These are phyloP conservation scores for Drosophila seclusa DNA, from an alignment of 2,888 invertebrate species.

Conservation along the genomic window DNA sequence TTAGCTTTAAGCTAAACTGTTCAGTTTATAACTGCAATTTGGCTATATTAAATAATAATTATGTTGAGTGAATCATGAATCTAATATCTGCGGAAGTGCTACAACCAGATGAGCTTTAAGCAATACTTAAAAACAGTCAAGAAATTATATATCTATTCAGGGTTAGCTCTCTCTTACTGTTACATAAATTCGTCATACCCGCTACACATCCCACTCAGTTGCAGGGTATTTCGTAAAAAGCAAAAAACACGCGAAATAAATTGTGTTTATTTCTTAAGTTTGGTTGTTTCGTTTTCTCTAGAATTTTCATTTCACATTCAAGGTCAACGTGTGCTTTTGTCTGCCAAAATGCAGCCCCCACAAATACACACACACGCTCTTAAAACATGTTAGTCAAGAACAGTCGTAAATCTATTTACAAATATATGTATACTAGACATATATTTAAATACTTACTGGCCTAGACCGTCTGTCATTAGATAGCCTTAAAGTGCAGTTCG, in stretches of 20 bases:
- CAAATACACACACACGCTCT: constrained; percentile 1
- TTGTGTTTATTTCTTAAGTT: constrained; percentile 12
- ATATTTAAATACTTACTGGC: constrained; percentile 44
- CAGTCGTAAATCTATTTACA: constrained; percentile 1
- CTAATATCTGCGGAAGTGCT: not conserved
- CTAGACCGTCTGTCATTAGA: constrained; percentile 44
- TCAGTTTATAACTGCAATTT: too few species aligned
- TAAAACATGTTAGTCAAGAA: constrained; percentile 31
- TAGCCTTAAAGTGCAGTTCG: constrained; percentile 47
- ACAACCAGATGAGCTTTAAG: not conserved
- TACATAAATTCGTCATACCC: not conserved
- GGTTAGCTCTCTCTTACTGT: not conserved
- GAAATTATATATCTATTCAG: not conserved
- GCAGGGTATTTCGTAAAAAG: constrained; percentile 13
- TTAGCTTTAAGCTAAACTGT: too few species aligned
- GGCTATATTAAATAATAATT: too few species aligned
- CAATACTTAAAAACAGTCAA: not conserved
- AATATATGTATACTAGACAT: not conserved
- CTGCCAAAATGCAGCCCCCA: constrained; percentile 40
- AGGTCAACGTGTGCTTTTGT: constrained; percentile 51
- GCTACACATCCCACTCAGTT: too few species aligned
- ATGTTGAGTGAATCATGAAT: not conserved
- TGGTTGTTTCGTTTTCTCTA: constrained; percentile 34
- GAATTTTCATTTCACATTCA: constrained; percentile 69
- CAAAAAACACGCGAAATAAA: constrained; percentile 8